Evolutionary conservation across 2,888 invertebrate genomes (phyloP), one percentile per base, ranked within the genome.

Genomic region (Platycheirus rosarum): DNA sequence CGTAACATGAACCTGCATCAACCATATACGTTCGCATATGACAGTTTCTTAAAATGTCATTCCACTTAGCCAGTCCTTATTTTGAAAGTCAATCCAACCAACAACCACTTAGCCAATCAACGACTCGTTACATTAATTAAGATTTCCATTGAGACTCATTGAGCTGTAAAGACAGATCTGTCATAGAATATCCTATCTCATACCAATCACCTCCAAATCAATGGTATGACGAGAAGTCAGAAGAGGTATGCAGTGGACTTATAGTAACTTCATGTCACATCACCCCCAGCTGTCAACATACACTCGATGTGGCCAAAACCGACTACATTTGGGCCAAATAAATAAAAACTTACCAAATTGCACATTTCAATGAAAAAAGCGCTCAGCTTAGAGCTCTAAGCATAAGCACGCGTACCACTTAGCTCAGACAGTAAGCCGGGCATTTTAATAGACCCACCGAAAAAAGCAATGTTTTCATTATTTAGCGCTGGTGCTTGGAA

Each of bases 101-200:
- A 70, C 29, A 60, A 60, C 46, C 76, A 76, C 80, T 80, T 80
- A 66, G 40, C 62, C 70, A 76, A 70, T 80, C 70, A 76, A 66
- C 76, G 80, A 76, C 70, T 80, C 65, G 70, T 80, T 76, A 66
- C 60, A 75, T 70, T 76, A 80, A 80, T 80, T 80, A 80, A 80
- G 70, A 80, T 80, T 80, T 76, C 62, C 66, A 80, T 80, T 70
- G 76, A 9, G 65, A 46, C 66, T 46, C 76, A 76, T 80, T 75
- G 69, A 75, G 44, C 65, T 75, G 65, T 65, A 51, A 71, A 29
- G 70, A 62, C 76, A 71, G 40, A 80, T 55, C 60, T 80, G 66
- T 76, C 70, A 79, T 60, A 20, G 37, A 65, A 51, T 53, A 62
- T 40, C 53, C 70, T 66, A 76, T 80, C 75, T 69, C 46, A 40